These are phyloP conservation scores for Acronicta aceris DNA, from an alignment of 2,888 invertebrate species.

Conservation along the genomic window DNA sequence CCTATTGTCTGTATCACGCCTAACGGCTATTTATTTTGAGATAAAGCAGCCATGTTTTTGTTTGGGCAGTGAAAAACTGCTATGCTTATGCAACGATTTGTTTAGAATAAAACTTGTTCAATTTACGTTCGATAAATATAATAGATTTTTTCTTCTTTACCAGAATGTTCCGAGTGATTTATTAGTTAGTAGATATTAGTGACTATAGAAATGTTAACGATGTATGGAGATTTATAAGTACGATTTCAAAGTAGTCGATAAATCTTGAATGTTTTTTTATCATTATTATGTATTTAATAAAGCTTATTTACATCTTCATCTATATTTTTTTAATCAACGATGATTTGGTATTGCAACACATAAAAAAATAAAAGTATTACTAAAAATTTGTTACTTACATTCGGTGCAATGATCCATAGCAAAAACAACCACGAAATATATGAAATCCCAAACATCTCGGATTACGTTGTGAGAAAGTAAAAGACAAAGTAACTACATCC, in stretches of 20 bases:
- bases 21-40: conserved; percentile 50
- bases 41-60: conserved; percentile 31
- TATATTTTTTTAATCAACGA: no score
- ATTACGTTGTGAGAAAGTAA: conserved; percentile 62
- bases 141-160: no score
- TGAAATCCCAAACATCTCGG: conserved; percentile 60
- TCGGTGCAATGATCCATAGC: conserved; percentile 21
- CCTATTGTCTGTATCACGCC: conserved; percentile 47
- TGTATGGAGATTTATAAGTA: no score
- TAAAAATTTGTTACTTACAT: background rate
- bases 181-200: no score
- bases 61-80: conserved; percentile 9
- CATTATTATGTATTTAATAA: no score
- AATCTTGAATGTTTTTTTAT: no score
- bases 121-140: background rate
- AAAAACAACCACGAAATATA: conserved; percentile 57
- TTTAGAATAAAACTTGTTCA: conserved; percentile 20
- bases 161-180: no score
- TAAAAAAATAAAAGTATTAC: background rate
- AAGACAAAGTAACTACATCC: conserved; percentile 52
- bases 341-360: no score
- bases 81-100: conserved; percentile 6
- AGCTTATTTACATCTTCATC: no score
- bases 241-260: no score
- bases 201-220: no score